Base-by-base conservation (phyloP, 1,140 invertebrate species). In the Bombus huntii region DNA sequence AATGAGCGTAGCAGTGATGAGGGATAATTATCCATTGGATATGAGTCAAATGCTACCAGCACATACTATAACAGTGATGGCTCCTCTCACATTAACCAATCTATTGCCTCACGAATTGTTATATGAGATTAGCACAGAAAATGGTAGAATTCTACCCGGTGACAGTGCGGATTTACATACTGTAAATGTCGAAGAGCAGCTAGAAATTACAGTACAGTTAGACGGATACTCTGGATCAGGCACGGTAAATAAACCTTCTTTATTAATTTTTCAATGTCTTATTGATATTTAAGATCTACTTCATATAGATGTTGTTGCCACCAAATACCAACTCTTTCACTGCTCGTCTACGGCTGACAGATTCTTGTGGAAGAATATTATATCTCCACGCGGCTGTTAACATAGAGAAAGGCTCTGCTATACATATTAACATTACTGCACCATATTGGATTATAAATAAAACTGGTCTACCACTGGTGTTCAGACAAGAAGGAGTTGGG, bases 371-470 rank as follows among this genome's bases (percentile, higher is more conserved):
- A 15, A 95, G 98, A 72, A 96, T 97, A 73, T 95, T 99, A 1
- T 96, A 97, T 87, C 95, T 99, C 6, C 96, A 97, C 72, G 97
- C 97, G 1, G 94, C 95, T 25, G 96, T 98, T 47, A 91, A 95
- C 77, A 95, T 95, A 81, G 96, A 93, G 90, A 95, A 94, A 81
- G 95, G 92, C 37, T 95, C 93, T 57, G 94, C 90, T 57, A 94
- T 96, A 73, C 95, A 98, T 96, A 96, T 99, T 78, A 97, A 96
- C 71, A 96, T 99, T 28, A 97, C 96, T 85, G 97, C 98, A 37
- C 97, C 98, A 1, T 99, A 98, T 95, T 99, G 99, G 99, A 97
- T 99, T 88, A 97, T 99, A 44, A 99, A 99, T 94, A 98, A 98
- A 94, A 98, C 98, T 28, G 99, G 99, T 1, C 95, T 99, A 65